Evolutionary conservation across 1,140 invertebrate species (phyloP).

Genomic region (Dysdera silvatica): DNA sequence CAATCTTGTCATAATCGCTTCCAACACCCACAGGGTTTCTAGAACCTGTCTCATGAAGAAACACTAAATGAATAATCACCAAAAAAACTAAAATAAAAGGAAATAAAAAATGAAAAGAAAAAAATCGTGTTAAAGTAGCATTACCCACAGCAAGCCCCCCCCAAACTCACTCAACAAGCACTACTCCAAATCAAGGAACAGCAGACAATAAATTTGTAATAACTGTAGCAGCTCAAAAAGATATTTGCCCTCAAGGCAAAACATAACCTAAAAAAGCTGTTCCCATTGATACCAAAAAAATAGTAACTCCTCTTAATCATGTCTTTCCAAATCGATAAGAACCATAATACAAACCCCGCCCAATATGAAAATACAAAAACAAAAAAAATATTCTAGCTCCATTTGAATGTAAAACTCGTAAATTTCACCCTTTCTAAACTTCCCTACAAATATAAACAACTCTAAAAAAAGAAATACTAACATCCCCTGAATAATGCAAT

Average conservation of each 20-base stretch:
- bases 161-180: slow-evolving; percentile 57
- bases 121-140: slow-evolving; percentile 60
- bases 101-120: slow-evolving; percentile 58
- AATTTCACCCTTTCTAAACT: slow-evolving; percentile 46
- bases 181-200: slow-evolving; percentile 54
- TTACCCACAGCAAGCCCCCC: slow-evolving; percentile 60
- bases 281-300: slow-evolving; percentile 55
- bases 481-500: slow-evolving; percentile 52
- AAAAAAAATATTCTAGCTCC: slow-evolving; percentile 42
- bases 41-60: too few relatives aligned
- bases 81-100: too few relatives aligned
- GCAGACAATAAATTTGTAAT: slow-evolving; percentile 63
- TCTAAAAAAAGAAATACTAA: slow-evolving; percentile 52
- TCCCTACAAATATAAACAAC: slow-evolving; percentile 42
- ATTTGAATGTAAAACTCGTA: slow-evolving; percentile 52
- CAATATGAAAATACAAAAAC: slow-evolving; percentile 39
- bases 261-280: slow-evolving; percentile 62
- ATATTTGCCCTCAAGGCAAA: slow-evolving; percentile 62
- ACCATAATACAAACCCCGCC: slow-evolving; percentile 39
- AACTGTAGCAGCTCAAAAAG: slow-evolving; percentile 60
- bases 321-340: slow-evolving; percentile 28
- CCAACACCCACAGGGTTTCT: too few relatives aligned
- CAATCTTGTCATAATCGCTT: too few relatives aligned
- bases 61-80: too few relatives aligned
- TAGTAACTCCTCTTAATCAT: slow-evolving; percentile 46